These are phyloP conservation scores for Temnothorax longispinosus DNA, from an alignment of 1,140 invertebrate genomes.

Conservation along the genomic window DNA sequence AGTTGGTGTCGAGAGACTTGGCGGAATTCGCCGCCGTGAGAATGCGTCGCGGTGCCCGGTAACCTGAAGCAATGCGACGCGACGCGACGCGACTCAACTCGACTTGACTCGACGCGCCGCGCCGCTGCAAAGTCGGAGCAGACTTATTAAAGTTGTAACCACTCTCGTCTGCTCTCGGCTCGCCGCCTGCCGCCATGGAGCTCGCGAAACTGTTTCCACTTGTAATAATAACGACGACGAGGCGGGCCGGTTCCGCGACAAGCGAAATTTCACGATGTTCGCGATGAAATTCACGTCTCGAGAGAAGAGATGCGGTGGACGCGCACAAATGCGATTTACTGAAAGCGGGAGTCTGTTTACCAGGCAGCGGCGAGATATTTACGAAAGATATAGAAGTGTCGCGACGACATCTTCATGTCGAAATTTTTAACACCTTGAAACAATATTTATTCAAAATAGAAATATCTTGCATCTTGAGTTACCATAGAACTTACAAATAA, in stretches of 20 bases:
- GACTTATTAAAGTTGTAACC: slow-evolving; percentile 79
- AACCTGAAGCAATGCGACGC: slow-evolving; percentile 14
- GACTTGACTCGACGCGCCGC: slow-evolving; percentile 3
- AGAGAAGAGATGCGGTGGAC: not conserved
- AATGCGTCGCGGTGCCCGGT: slow-evolving; percentile 63
- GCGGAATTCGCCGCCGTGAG: slow-evolving; percentile 76
- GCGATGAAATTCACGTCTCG: slow-evolving; percentile 26
- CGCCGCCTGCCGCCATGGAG: not conserved
- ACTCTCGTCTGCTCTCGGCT: slow-evolving; percentile 29
- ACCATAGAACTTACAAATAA: not conserved
- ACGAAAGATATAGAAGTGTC: slow-evolving; percentile 10
- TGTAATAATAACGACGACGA: slow-evolving; percentile 64
- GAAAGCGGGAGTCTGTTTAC: slow-evolving; percentile 7
- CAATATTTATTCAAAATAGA: not conserved
- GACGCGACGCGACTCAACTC: slow-evolving; percentile 37
- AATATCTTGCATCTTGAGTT: not conserved
- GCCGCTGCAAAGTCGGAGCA: slow-evolving; percentile 57
- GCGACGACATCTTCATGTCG: not conserved
- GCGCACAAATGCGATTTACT: slow-evolving; percentile 21
- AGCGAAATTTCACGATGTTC: slow-evolving; percentile 53
- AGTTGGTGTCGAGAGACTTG: slow-evolving; percentile 68
- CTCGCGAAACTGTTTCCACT: slow-evolving; percentile 63
- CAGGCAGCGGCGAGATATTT: slow-evolving; percentile 12
- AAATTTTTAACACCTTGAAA: not conserved
- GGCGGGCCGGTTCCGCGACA: slow-evolving; percentile 41